These are phyloP conservation scores for Polietes domitor DNA, from an alignment of 2,888 invertebrate species.

Conservation along the genomic window DNA sequence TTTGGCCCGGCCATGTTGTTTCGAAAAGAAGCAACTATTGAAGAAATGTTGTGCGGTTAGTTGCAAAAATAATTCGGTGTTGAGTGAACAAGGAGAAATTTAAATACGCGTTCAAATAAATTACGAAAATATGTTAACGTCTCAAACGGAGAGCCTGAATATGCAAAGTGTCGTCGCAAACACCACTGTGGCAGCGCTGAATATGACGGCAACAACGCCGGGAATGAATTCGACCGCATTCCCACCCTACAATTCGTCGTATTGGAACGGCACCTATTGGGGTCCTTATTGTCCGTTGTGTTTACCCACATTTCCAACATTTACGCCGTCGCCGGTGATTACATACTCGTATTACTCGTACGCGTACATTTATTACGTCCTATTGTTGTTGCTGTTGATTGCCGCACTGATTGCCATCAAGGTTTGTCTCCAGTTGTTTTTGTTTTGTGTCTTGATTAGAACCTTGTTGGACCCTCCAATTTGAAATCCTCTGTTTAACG, in stretches of 20 bases:
- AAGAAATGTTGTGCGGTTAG: slow-evolving; percentile 33
- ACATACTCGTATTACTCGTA: slow-evolving; percentile 38
- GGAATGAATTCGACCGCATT: not conserved
- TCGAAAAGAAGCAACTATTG: slow-evolving; percentile 25
- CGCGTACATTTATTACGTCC: slow-evolving; percentile 33
- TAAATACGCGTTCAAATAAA: not conserved
- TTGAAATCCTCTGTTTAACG: no score
- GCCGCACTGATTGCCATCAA: slow-evolving; percentile 43
- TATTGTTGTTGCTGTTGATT: slow-evolving; percentile 42
- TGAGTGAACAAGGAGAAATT: not conserved
- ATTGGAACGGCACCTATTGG: slow-evolving; percentile 1
- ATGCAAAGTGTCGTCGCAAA: slow-evolving; percentile 20
- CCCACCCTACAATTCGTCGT: not conserved
- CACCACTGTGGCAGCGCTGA: slow-evolving; percentile 21
- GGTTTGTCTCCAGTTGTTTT: slow-evolving; percentile 35
- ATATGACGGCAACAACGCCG: slow-evolving; percentile 12
- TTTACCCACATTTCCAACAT: slow-evolving; percentile 23
- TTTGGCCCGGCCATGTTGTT: not conserved
- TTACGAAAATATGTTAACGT: slow-evolving; percentile 24
- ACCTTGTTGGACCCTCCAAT: no score
- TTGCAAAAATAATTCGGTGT: slow-evolving; percentile 47
- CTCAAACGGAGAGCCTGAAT: not conserved
- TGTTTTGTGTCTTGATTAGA: no score
- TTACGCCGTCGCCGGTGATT: slow-evolving; percentile 20
- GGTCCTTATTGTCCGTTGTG: slow-evolving; percentile 32